phyloP scores from a whole-genome alignment of 2,113 vertebrate species.

The Gallinago undulata region DNA sequence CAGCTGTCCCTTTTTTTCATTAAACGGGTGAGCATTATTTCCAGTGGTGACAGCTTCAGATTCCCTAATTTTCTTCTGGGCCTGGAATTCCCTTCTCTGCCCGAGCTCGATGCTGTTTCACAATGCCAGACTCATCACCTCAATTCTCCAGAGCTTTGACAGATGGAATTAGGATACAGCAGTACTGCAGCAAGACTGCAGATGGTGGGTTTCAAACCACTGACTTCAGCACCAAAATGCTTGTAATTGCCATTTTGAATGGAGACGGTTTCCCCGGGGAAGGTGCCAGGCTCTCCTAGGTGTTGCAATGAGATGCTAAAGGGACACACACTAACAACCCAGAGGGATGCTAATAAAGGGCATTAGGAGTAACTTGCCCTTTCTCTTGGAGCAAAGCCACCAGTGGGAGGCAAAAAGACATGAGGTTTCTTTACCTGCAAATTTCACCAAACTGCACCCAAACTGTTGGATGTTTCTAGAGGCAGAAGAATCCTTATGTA shows the following conservation, averaged over 20 bases:
- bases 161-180: conserved; percentile 39
- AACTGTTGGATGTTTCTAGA: background rate
- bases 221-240: conserved; percentile 7
- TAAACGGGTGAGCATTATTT: background rate
- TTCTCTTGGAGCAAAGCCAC: background rate
- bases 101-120: background rate
- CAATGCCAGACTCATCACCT: background rate
- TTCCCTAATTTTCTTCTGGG: background rate
- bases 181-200: conserved; percentile 41
- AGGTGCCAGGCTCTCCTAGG: background rate
- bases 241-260: background rate
- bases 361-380: background rate
- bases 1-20: background rate
- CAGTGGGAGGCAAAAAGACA: background rate
- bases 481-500: background rate
- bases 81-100: background rate
- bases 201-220: conserved; percentile 26
- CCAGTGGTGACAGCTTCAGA: background rate
- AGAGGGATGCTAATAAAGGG: background rate
- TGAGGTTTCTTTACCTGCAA: background rate
- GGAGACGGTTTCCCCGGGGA: background rate
- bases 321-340: background rate
- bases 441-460: background rate
- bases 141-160: conserved; percentile 20
- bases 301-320: background rate